Evolutionary conservation across 2,797 vertebrate genomes (phyloP).

Genomic region (Pempheris klunzingeri): DNA sequence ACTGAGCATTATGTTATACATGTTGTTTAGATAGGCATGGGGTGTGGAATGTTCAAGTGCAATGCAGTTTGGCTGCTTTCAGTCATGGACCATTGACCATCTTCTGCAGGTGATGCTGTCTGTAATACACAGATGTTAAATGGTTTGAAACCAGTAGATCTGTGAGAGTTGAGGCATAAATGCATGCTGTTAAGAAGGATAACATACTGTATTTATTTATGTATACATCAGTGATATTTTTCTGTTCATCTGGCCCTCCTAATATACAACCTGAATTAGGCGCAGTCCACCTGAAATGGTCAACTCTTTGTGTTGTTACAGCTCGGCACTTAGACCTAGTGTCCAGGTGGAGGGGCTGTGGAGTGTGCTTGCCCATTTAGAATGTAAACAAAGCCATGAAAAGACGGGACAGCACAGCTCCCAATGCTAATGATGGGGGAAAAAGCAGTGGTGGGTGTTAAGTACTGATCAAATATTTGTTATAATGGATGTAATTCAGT

Average conservation of each 20-base stretch:
- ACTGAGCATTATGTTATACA: conserved; percentile 38
- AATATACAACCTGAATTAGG: not conserved
- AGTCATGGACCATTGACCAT: conserved; percentile 10
- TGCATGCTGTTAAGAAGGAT: conserved; percentile 47
- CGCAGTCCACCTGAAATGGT: not conserved
- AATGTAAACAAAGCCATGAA: not conserved
- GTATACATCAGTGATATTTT: conserved; percentile 4
- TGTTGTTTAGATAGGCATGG: conserved; percentile 38
- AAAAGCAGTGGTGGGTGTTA: not conserved
- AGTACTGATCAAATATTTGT: not conserved
- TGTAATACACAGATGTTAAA: conserved; percentile 33
- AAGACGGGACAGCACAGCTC: not conserved
- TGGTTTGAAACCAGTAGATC: conserved; percentile 29
- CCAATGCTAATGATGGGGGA: not conserved
- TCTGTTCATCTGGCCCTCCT: not conserved
- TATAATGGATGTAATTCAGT: not conserved
- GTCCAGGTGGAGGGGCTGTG: no score
- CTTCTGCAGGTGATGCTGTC: conserved; percentile 36
- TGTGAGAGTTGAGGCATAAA: conserved; percentile 24
- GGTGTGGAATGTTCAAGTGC: conserved; percentile 57
- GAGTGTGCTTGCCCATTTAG: not conserved
- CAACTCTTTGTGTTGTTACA: no score
- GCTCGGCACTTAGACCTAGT: no score
- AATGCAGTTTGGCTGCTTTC: conserved; percentile 55
- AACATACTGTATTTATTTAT: conserved; percentile 27